These are phyloP conservation scores for Macaria liturata DNA, from an alignment of 2,888 invertebrate species.

Conservation along the genomic window DNA sequence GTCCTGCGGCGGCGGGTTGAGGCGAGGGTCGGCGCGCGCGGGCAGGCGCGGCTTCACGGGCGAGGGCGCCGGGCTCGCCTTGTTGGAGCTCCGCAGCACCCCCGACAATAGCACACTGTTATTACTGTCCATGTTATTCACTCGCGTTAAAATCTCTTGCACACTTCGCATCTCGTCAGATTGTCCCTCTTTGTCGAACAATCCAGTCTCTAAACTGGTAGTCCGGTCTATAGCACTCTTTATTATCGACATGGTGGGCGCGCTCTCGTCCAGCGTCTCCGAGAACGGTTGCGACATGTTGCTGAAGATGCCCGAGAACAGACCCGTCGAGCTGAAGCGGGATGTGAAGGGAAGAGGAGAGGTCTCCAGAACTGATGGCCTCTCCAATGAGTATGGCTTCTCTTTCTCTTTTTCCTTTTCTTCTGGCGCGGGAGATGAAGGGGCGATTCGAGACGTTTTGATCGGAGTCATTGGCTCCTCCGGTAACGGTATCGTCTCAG, in stretches of 20 bases:
- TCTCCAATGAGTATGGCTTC: slow-evolving; percentile 48
- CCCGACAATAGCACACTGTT: slow-evolving; percentile 78
- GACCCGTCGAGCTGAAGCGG: slow-evolving; percentile 68
- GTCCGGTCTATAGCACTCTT: slow-evolving; percentile 80
- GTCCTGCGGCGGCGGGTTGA: slow-evolving; percentile 73
- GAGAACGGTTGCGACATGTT: slow-evolving; percentile 63
- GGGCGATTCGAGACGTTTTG: slow-evolving; percentile 21
- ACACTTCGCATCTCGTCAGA: slow-evolving; percentile 76
- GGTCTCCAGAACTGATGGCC: slow-evolving; percentile 58
- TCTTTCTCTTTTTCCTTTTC: slow-evolving; percentile 21
- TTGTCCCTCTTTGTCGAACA: slow-evolving; percentile 69
- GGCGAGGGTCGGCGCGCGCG: slow-evolving; percentile 64
- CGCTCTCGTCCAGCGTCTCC: slow-evolving; percentile 54
- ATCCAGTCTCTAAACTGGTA: slow-evolving; percentile 72
- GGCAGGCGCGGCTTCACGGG: slow-evolving; percentile 41
- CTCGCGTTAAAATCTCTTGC: slow-evolving; percentile 76
- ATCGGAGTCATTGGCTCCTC: slow-evolving; percentile 62
- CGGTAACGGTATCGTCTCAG: slow-evolving; percentile 70
- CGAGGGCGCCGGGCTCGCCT: slow-evolving; percentile 45
- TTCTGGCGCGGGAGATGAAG: slow-evolving; percentile 32
- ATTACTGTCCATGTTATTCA: slow-evolving; percentile 80
- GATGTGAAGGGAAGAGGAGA: slow-evolving; percentile 62
- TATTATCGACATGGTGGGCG: slow-evolving; percentile 75
- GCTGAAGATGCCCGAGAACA: slow-evolving; percentile 75
- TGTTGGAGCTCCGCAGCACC: slow-evolving; percentile 64